phyloP scores from a whole-genome alignment of 1,140 invertebrate genomes.

The Oryctes rhinoceros region DNA sequence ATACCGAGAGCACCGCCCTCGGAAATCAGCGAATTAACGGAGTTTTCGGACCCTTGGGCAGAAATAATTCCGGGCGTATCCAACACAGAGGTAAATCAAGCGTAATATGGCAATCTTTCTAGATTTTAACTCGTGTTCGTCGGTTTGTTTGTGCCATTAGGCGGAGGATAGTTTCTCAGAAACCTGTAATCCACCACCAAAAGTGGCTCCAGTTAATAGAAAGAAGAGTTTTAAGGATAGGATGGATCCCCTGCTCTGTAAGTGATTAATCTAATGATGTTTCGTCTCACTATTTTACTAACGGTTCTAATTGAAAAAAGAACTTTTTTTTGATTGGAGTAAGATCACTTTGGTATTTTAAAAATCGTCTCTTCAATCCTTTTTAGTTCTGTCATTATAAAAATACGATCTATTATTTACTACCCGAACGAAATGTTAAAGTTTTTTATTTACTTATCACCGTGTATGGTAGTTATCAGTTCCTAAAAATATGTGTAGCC shows the following conservation, averaged over 20 bases:
- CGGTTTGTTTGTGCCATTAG: slow-evolving; percentile 40
- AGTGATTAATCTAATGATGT: not conserved
- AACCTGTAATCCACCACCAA: slow-evolving; percentile 49
- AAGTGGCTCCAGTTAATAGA: slow-evolving; percentile 63
- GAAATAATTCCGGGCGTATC: slow-evolving; percentile 54
- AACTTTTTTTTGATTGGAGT: too few relatives aligned
- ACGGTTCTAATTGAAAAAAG: too few relatives aligned
- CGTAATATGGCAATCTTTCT: not conserved
- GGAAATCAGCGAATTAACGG: slow-evolving; percentile 57
- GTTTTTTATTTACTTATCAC: too few relatives aligned
- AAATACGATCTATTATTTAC: too few relatives aligned
- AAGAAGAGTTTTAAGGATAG: slow-evolving; percentile 78
- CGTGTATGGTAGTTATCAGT: too few relatives aligned
- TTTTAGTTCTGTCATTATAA: too few relatives aligned
- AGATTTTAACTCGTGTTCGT: not conserved
- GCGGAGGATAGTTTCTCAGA: slow-evolving; percentile 57
- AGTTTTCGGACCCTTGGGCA: slow-evolving; percentile 59
- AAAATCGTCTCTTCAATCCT: too few relatives aligned
- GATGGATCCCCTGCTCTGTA: slow-evolving; percentile 75
- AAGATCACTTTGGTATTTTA: too few relatives aligned
- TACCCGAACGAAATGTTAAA: too few relatives aligned
- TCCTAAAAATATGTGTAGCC: too few relatives aligned
- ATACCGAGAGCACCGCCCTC: slow-evolving; percentile 55
- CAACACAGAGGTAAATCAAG: slow-evolving; percentile 48
- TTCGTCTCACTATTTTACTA: too few relatives aligned